Conservation (phyloP, 2,888 invertebrate species). For the Reticulitermes lucifugus region DNA sequence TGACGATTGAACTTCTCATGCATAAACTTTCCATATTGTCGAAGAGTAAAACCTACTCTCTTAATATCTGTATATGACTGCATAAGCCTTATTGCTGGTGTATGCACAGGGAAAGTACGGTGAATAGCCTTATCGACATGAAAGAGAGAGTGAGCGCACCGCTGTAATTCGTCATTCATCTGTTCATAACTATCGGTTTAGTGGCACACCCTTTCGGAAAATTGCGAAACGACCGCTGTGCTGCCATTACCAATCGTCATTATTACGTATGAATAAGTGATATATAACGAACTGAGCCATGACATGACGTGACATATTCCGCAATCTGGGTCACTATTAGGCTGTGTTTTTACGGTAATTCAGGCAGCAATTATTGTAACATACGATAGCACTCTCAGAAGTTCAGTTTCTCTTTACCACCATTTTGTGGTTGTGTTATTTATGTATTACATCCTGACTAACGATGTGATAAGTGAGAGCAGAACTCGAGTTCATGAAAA, state of each 20-base stretch:
- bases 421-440: too few relatives aligned
- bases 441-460: too few relatives aligned
- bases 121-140: background rate
- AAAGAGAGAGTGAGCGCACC: background rate
- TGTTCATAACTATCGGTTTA: conserved; percentile 3
- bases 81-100: too few relatives aligned
- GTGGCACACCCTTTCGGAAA: conserved; percentile 25
- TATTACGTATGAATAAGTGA: conserved; percentile 25
- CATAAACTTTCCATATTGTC: too few relatives aligned
- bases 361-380: too few relatives aligned
- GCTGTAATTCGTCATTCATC: conserved; percentile 14
- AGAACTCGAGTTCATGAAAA: too few relatives aligned
- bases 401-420: too few relatives aligned
- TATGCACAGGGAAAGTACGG: background rate
- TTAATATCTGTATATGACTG: background rate
- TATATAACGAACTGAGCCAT: background rate
- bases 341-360: background rate
- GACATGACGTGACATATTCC: background rate
- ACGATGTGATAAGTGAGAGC: too few relatives aligned
- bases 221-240: conserved; percentile 15
- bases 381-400: too few relatives aligned
- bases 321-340: background rate
- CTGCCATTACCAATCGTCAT: conserved; percentile 23
- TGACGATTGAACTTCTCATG: too few relatives aligned
- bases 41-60: background rate